Base-by-base conservation (phyloP, 2,797 vertebrate species). In the Cheirogaleus major region DNA sequence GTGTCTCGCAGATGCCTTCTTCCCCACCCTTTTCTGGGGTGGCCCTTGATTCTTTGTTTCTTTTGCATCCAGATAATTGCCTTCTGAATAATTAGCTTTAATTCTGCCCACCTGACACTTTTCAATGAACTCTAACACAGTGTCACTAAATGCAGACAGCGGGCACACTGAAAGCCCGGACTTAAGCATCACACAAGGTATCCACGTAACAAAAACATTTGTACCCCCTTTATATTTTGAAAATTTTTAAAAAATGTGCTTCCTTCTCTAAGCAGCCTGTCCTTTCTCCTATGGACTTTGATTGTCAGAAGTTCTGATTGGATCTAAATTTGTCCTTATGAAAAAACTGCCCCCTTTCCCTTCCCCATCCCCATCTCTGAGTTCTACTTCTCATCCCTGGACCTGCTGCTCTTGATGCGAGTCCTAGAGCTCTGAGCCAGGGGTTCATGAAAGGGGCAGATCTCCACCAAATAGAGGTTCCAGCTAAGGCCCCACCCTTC, bases 231-330 rank as follows among this genome's bases (percentile, higher is more conserved):
- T 65, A 18, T 32, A 65, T 65, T 65, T 65, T 65, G 63, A n/a
- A 65, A 65, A n/a, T 48, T 45, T 61, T 15, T 8, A n/a, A 65
- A 32, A 32, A 65, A 65, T 8, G 93, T 67, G 73, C 67, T 57
- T 57, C 52, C 55, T 94, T 65, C 43, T 86, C 45, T 52, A 52
- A 70, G 41, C 20, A 84, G 30, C 12, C 23, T 93, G 22, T 50
- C 38, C 48, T 89, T 83, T 83, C 50, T 92, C 27, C 32, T 83
- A 10, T 50, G 45, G 52, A 22, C n/a, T 92, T 90, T 30, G 63
- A 63, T 45, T 69, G n/a, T 91, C 32, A 52, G 50, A 92, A 96
- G 85, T 76, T 84, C 67, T 94, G 35, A 69, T 50, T 82, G n/a
- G 38, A 86, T 93, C 38, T 91, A 79, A 94, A 81, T 89, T 84